phyloP scores from a whole-genome alignment of 2,113 vertebrate species.

The Elachura formosa region DNA sequence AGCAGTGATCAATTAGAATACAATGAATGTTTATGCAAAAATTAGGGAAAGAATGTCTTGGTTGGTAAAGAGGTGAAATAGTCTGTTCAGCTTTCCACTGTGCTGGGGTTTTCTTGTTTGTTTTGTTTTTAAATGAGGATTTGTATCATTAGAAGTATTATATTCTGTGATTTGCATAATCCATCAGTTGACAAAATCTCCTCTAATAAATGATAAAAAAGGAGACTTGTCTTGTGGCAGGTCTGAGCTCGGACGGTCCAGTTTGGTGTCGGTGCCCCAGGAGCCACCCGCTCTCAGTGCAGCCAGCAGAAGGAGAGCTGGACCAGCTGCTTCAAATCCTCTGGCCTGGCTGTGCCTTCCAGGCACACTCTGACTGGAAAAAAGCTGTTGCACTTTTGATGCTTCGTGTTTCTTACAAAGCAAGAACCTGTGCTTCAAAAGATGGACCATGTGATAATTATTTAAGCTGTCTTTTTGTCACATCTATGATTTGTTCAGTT shows the following conservation, averaged over 20 bases:
- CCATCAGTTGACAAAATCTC: not conserved
- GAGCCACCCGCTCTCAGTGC: accelerated
- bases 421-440: not conserved
- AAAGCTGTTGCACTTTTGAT: accelerated
- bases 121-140: not conserved
- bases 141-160: not conserved
- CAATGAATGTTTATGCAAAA: not conserved
- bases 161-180: not conserved
- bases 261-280: accelerated
- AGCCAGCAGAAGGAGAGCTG: conserved; percentile 1
- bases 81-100: accelerated
- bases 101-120: accelerated
- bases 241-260: accelerated
- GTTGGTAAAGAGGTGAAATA: not conserved
- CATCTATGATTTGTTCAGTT: accelerated
- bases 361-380: accelerated
- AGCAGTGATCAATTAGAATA: not conserved
- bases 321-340: not conserved
- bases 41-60: not conserved
- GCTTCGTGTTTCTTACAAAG: accelerated
- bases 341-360: not conserved
- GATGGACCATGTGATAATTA: accelerated
- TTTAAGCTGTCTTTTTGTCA: not conserved
- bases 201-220: accelerated
- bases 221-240: accelerated